Base-by-base conservation (phyloP, 2,797 vertebrate species). In the Bovichtus variegatus region DNA sequence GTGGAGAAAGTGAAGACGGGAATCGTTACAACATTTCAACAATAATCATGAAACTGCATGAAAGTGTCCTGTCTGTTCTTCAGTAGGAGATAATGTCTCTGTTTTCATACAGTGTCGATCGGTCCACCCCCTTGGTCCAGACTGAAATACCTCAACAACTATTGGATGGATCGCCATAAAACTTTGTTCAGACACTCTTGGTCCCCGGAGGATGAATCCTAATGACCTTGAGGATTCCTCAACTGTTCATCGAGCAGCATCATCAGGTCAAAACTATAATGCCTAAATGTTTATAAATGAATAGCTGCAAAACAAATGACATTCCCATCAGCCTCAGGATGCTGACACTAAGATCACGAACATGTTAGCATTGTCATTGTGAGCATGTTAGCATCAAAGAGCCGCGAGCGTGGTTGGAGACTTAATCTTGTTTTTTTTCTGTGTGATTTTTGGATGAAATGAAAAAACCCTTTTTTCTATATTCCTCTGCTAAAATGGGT, bases 1-100 rank as follows among this genome's bases (percentile, higher is more conserved):
- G 95, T 5, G 53, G 75, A 86, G 84, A 86, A 76, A 90, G 57
- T 8, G 63, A 75, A 63, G 59, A 50, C 19, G 67, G 12, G 12
- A 36, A 19, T 62, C 21, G 38, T 47, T 58, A 68, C 19, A n/a
- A 21, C 5, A 67, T n/a, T n/a, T 12, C 47, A 62, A 29, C 47
- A 57, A 27, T 10, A 12, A 27, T 76, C 29, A 15, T 47, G 12
- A 23, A 23, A 49, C 10, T 41, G 10, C 23, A 60, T 75, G 31
- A 15, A 63, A 47, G 36, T 21, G 8, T 43, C 51, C 8, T 16
- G 13, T 12, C 4, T 49, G 16, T 23, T 43, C 13, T 38, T 25
- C 8, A 23, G 11, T 47, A 36, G 25, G 8, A 54, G 49, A 65
- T 25, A 3, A 9, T 21, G 9, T 21, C 19, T 36, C 18, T 19